Percentiles rank a stretch among this genome's conserved stretches.
phyloP scores from a whole-genome alignment of 2,888 invertebrate genomes.

The Xestia ashworthii region DNA sequence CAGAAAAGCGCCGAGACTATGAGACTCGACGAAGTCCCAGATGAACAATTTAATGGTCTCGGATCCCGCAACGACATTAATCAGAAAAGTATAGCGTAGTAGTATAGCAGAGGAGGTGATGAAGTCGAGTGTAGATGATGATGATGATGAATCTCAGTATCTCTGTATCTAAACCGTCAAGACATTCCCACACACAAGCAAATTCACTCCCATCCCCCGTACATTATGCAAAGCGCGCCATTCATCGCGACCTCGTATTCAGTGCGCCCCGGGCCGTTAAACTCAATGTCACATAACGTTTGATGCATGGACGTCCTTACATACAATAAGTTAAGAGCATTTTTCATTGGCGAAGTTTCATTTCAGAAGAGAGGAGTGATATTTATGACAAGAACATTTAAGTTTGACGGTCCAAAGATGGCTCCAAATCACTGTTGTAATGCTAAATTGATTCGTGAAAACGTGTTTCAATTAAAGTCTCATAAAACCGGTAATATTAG shows the following conservation, averaged over 20 bases:
- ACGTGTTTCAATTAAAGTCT: too few species aligned
- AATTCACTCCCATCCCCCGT: background rate
- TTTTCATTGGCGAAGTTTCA: conserved; percentile 11
- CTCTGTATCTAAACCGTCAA: background rate
- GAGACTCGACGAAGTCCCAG: too few species aligned
- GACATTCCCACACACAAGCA: background rate
- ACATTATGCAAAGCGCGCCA: conserved; percentile 30
- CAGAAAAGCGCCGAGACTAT: too few species aligned
- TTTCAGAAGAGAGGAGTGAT: background rate
- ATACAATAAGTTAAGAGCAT: conserved; percentile 11
- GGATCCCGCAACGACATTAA: too few species aligned
- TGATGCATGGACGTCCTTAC: conserved; percentile 27
- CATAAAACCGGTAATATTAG: too few species aligned
- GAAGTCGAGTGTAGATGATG: too few species aligned
- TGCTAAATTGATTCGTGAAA: too few species aligned
- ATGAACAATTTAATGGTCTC: too few species aligned
- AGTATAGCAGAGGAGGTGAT: too few species aligned
- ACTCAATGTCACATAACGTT: conserved; percentile 32
- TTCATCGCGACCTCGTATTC: conserved; percentile 35
- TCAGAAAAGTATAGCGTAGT: too few species aligned
- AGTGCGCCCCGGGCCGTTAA: conserved; percentile 16
- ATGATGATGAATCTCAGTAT: background rate
- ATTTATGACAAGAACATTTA: background rate
- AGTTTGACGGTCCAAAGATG: too few species aligned
- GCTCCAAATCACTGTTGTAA: too few species aligned